A percentile compares a stretch with the other conserved stretches of the same genome.
Evolutionary conservation across 1,140 invertebrate genomes (phyloP).

Genomic region (Parasteatoda tepidariorum): DNA sequence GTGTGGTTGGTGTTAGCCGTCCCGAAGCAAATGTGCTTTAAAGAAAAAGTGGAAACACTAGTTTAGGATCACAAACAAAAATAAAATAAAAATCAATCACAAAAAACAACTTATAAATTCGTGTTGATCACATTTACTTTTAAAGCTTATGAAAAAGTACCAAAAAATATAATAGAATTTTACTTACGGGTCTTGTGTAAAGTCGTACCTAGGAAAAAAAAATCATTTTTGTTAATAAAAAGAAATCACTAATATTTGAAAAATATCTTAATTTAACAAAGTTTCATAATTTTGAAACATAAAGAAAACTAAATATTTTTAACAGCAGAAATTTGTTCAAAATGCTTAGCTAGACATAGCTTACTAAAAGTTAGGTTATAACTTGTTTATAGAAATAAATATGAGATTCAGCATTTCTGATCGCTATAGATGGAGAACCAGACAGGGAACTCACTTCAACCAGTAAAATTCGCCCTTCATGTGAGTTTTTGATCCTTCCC

Average conservation of each 20-base stretch:
- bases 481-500: no score
- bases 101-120: background rate
- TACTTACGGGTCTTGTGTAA: conserved; percentile 59
- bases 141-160: background rate
- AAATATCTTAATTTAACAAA: background rate
- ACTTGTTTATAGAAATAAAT: no score
- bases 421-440: no score
- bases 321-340: no score
- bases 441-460: no score
- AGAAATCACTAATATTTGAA: background rate
- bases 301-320: no score
- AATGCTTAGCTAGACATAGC: no score
- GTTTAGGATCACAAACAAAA: conserved; percentile 40
- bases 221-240: no score
- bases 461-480: no score
- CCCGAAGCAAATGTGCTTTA: conserved; percentile 60
- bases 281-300: no score
- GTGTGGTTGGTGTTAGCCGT: conserved; percentile 40
- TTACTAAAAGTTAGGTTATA: no score
- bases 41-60: conserved; percentile 55
- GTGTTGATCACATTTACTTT: background rate
- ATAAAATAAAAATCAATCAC: conserved; percentile 1
- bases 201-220: conserved; percentile 43
- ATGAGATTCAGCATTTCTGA: no score
- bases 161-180: background rate